A percentile compares a stretch with the other conserved stretches of the same genome.
Evolutionary conservation across 2,113 vertebrate species (phyloP).

Genomic region (Boulengeromyrus knoepffleri): DNA sequence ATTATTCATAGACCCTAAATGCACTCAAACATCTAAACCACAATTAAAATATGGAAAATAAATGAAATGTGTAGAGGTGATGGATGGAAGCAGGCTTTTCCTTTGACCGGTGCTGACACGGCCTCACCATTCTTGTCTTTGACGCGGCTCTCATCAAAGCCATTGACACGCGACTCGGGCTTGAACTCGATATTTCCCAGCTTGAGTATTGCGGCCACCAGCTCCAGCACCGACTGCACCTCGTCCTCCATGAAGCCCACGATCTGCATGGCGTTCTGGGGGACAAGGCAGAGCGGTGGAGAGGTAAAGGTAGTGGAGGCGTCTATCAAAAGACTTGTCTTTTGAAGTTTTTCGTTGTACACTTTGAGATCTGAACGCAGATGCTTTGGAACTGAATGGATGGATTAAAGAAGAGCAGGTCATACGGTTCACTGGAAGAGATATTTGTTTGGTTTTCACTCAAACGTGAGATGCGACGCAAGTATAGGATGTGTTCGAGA

Average conservation of each 20-base stretch:
- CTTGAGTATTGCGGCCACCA: conserved; percentile 87
- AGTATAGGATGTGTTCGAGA: not conserved
- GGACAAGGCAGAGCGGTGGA: not conserved
- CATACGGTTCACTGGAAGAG: not conserved
- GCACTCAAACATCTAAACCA: not conserved
- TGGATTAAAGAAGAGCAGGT: not conserved
- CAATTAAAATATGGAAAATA: not conserved
- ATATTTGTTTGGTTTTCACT: not conserved
- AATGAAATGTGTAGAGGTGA: not conserved
- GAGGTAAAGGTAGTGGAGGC: not conserved
- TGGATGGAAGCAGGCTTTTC: not conserved
- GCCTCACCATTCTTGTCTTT: conserved; percentile 91
- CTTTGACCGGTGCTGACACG: accelerated
- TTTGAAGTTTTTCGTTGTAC: not conserved
- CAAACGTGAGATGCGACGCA: not conserved
- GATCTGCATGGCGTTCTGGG: conserved; percentile 95
- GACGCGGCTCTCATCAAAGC: conserved; percentile 89
- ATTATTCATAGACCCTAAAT: not conserved
- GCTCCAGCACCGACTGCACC: conserved; percentile 78
- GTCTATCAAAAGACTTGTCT: not conserved
- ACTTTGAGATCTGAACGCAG: not conserved
- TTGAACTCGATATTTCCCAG: conserved; percentile 97
- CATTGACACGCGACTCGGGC: conserved; percentile 88
- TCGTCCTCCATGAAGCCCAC: conserved; percentile 96
- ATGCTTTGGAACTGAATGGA: not conserved